Evolutionary conservation across 2,888 invertebrate genomes (phyloP), one percentile per base, ranked within the genome.

Genomic region (Slavum lentiscoides): DNA sequence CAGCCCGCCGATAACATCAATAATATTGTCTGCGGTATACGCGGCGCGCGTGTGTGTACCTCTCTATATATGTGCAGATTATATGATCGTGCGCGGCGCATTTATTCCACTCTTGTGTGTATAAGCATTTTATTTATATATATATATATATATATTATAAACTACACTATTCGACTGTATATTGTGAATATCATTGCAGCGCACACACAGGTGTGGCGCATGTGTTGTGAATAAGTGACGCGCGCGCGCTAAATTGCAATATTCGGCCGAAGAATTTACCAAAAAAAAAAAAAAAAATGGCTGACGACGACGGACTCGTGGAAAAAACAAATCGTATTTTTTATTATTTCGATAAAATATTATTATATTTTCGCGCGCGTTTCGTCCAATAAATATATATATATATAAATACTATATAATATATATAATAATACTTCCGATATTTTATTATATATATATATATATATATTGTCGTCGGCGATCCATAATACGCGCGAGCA

Each of bases 131-230:
- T 17, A 68, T 23, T 55, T 21, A 59, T 59, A 53, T 37, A 19
- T 61, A 68, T 4, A 6, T 68, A 61, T 49, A 76, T 49, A 30
- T 30, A 30, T 1, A 30, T 4, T 4, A 4, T 30, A 30, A 1
- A 30, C 30, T 30, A 30, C 30, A 4, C 30, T 30, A 30, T 30
- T 30, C 30, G 30, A 30, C 30, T 30, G 30, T 30, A 4, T 49
- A 13, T 49, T 49, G 49, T 49, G 17, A 69, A 49, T 23, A 64
- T 64, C 59, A 62, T 72, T 64, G 43, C 30, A 30, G 30, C 70
- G 70, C 64, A 80, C 21, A 62, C 77, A 80, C 77, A 80, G 64
- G 77, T 80, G 77, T 43, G 70, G 7, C 62, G 37, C 64, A 80
- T 72, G 43, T 62, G 64, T 17, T 30, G 30, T 30, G 30, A 30